Base-by-base conservation (phyloP, 2,113 vertebrate species). In the Neoarius graeffei region DNA sequence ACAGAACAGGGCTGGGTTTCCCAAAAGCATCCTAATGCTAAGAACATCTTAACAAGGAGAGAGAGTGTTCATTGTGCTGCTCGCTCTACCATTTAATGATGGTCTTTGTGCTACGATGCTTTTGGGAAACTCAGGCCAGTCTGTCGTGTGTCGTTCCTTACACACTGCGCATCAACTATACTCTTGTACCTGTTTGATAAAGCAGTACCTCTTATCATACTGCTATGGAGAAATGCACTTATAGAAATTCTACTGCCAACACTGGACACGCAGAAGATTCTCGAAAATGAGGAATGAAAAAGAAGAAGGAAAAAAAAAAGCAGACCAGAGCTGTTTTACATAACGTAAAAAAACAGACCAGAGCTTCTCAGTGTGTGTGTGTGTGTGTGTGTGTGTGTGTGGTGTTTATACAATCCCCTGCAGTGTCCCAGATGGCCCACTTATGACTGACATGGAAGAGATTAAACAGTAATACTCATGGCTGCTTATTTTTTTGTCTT, bases 401-500 rank as follows among this genome's bases (percentile, higher is more conserved):
- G 9, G 76, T 54, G 10, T 42, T 74, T 91, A 87, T 93, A 91
- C 94, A 94, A 94, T 95, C 93, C 93, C 94, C 94, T 93, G 92
- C 92, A 93, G 93, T 91, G 92, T 93, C 93, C 93, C 93, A 95
- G 93, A 95, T 95, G 93, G 94, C 90, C 93, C 87, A 89, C 90
- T 84, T 89, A 93, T 85, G 91, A 93, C 91, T 92, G 90, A 93
- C 91, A 89, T 86, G 86, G 82, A 91, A 92, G 84, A 81, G 93
- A 94, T 94, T 93, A 95, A 94, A 86, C 76, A 59, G 56, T 83
- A 94, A 94, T 92, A 91, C 93, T 89, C 54, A 83, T 89, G 86
- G 83, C 87, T 80, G 87, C 88, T 87, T 84, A 66, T 7, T 35
- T 52, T 52, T 74, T 74, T 74, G 71, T 48, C 35, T 48, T 71